phyloP scores from a whole-genome alignment of 2,888 invertebrate species.

The Leucozona laternaria region DNA sequence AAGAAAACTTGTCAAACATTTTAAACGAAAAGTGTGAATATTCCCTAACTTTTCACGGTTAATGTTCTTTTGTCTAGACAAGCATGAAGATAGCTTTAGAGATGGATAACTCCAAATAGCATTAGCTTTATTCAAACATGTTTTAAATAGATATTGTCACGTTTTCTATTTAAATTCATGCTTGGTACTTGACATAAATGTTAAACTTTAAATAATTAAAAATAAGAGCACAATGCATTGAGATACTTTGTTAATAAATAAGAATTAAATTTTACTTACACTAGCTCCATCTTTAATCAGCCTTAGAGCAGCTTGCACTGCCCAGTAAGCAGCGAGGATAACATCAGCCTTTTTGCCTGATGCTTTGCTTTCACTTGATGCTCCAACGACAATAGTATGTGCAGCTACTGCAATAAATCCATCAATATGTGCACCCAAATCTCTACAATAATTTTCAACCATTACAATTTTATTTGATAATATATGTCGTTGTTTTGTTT shows the following conservation, averaged over 20 bases:
- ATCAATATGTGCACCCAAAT: constrained; percentile 99
- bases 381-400: constrained; percentile 96
- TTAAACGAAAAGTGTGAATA: constrained; percentile 43
- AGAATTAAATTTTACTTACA: constrained; percentile 85
- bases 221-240: too few relatives aligned
- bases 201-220: not conserved
- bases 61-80: constrained; percentile 12
- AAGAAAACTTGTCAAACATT: constrained; percentile 28
- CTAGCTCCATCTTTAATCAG: constrained; percentile 95
- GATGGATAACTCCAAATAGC: not conserved
- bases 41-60: constrained; percentile 43
- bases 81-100: not conserved
- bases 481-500: not conserved
- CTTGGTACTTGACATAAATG: not conserved
- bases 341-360: constrained; percentile 97
- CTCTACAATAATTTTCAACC: constrained; percentile 85
- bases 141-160: not conserved
- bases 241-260: too few relatives aligned
- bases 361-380: constrained; percentile 89
- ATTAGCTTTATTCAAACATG: not conserved
- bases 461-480: not conserved
- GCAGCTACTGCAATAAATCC: constrained; percentile 99
- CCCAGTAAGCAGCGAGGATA: constrained; percentile 96
- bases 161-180: constrained; percentile 10
- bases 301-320: constrained; percentile 97